A percentile compares a stretch with the other conserved stretches of the same genome.
Evolutionary conservation across 1,140 invertebrate genomes (phyloP).

Genomic region (Pollicipes pollicipes): DNA sequence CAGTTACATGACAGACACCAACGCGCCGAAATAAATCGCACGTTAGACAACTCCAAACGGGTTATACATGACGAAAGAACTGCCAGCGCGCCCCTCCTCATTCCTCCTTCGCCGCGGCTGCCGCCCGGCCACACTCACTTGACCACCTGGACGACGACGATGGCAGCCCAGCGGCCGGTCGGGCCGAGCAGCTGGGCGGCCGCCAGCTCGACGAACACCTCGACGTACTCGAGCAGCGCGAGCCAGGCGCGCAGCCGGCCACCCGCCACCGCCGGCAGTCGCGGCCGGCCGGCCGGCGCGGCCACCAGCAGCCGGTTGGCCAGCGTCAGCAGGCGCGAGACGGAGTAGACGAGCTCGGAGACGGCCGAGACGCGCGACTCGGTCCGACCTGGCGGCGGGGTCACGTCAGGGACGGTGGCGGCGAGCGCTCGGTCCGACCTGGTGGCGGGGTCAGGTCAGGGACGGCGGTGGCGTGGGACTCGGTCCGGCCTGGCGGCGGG

Average conservation of each 20-base stretch:
- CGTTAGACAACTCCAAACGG: too few species aligned
- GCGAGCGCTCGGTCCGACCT: too few species aligned
- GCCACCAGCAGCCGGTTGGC: neutral
- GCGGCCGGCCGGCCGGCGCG: too few species aligned
- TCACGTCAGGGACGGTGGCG: too few species aligned
- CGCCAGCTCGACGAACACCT: slow-evolving; percentile 17
- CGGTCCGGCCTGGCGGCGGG: too few species aligned
- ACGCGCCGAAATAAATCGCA: too few species aligned
- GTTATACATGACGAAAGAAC: too few species aligned
- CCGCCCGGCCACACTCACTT: slow-evolving; percentile 13
- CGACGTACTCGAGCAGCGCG: slow-evolving; percentile 17
- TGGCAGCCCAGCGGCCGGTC: slow-evolving; percentile 17
- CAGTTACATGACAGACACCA: too few species aligned
- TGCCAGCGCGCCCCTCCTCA: too few species aligned
- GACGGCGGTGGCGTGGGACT: too few species aligned
- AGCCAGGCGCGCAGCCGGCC: slow-evolving; percentile 8
- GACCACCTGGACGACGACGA: slow-evolving; percentile 15
- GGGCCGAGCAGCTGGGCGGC: slow-evolving; percentile 18
- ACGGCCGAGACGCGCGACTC: slow-evolving; percentile 1
- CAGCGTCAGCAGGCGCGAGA: neutral
- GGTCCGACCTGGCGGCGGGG: neutral
- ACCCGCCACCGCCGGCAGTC: neutral
- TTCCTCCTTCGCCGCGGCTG: too few species aligned
- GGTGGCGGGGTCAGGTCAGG: too few species aligned
- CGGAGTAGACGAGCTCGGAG: neutral